Evolutionary conservation across 1,140 invertebrate genomes (phyloP).

Genomic region (Eulimnadia texana): DNA sequence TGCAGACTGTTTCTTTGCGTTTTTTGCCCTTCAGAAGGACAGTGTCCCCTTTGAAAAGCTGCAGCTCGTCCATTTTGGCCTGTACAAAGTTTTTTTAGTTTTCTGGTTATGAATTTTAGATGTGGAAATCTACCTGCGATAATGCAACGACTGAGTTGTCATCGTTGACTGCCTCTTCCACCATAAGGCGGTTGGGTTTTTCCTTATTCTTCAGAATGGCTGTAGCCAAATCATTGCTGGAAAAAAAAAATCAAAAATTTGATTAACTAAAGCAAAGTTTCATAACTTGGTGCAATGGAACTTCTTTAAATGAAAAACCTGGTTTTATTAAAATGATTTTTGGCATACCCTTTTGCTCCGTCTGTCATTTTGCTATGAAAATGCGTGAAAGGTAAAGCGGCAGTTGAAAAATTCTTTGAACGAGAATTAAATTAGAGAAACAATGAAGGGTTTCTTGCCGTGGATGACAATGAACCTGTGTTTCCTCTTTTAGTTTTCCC

Average conservation of each 20-base stretch:
- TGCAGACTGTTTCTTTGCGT: constrained; percentile 94
- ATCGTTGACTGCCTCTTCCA: constrained; percentile 95
- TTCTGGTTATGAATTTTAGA: not conserved
- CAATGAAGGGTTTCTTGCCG: too few species aligned
- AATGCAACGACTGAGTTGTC: constrained; percentile 95
- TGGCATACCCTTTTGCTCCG: too few species aligned
- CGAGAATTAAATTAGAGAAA: too few species aligned
- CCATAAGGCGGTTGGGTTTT: constrained; percentile 92
- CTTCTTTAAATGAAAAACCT: too few species aligned
- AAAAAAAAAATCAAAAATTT: constrained; percentile 15
- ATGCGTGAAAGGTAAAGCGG: too few species aligned
- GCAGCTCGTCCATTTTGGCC: constrained; percentile 97
- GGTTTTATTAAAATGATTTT: too few species aligned
- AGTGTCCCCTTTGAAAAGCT: constrained; percentile 94
- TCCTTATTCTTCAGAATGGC: constrained; percentile 96
- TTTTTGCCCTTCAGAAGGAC: constrained; percentile 94
- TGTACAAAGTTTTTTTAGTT: constrained; percentile 31
- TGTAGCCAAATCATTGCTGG: constrained; percentile 81
- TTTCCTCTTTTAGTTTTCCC: too few species aligned
- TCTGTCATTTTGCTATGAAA: too few species aligned
- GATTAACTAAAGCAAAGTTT: not conserved
- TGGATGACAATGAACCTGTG: too few species aligned
- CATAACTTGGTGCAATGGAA: too few species aligned
- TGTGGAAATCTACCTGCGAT: constrained; percentile 53
- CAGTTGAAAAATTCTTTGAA: too few species aligned